Conservation (phyloP, 2,888 invertebrate species). For the Megalurothrips usitatus region DNA sequence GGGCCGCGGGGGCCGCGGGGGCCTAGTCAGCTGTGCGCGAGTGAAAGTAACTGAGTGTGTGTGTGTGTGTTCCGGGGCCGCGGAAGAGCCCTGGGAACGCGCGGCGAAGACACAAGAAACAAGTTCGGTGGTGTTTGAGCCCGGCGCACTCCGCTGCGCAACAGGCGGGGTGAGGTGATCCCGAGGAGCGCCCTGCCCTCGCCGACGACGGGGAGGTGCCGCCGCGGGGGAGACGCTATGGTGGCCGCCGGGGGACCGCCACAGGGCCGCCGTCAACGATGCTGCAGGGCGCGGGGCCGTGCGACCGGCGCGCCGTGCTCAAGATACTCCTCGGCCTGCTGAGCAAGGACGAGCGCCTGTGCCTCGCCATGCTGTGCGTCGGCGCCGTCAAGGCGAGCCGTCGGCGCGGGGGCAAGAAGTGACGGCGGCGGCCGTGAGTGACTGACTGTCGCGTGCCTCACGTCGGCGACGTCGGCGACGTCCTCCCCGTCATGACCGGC, state of each 20-base stretch:
- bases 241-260: not conserved
- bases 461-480: not conserved
- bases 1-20: not conserved
- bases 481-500: not conserved
- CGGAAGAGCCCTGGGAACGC: not conserved
- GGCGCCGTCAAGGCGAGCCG: conserved; percentile 8
- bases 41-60: not conserved
- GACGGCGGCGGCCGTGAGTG: not conserved
- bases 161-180: not conserved
- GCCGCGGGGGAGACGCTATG: not conserved
- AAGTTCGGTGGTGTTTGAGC: not conserved
- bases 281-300: conserved; percentile 5
- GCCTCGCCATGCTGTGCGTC: not conserved
- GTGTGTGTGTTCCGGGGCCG: not conserved
- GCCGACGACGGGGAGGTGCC: not conserved
- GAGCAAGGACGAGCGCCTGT: conserved; percentile 8
- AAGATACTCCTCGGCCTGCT: not conserved
- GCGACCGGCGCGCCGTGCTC: conserved; percentile 5
- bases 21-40: not conserved
- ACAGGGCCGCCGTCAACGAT: not conserved
- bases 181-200: not conserved
- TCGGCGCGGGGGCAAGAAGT: not conserved
- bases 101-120: not conserved
- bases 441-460: not conserved
- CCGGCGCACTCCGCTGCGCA: not conserved